A percentile compares a stretch with the other conserved stretches of the same genome.
These are phyloP conservation scores for Paramuricea clavata DNA, from an alignment of 92 coral and sea anemone species.

Conservation along the genomic window DNA sequence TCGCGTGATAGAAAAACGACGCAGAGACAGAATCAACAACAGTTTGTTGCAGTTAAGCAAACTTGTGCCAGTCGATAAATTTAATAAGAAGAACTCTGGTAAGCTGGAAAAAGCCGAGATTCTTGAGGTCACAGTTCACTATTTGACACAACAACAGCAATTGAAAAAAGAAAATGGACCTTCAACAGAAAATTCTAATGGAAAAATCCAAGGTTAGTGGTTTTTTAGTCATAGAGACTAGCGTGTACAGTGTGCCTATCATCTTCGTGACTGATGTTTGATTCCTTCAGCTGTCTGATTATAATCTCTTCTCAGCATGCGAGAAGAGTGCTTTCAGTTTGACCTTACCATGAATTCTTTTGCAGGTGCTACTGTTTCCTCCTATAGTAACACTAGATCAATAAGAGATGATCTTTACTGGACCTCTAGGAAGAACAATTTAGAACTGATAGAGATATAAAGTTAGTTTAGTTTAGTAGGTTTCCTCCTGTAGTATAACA, in stretches of 20 bases:
- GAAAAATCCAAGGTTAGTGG: neutral
- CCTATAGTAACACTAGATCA: too few species aligned
- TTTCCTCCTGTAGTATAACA: neutral
- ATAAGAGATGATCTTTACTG: too few species aligned
- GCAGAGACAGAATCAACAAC: slow-evolving; percentile 90
- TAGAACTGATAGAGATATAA: too few species aligned
- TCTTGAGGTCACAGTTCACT: slow-evolving; percentile 81
- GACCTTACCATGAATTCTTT: too few species aligned
- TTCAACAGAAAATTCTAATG: neutral
- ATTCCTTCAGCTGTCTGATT: too few species aligned
- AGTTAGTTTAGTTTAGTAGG: neutral
- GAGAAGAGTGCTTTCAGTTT: too few species aligned
- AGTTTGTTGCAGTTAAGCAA: slow-evolving; percentile 87
- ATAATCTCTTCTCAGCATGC: too few species aligned
- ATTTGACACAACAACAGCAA: slow-evolving; percentile 70
- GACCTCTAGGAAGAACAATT: too few species aligned
- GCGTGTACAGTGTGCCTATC: neutral
- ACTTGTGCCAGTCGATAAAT: slow-evolving; percentile 78
- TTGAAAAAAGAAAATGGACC: slow-evolving; percentile 12
- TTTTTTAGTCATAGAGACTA: too few species aligned
- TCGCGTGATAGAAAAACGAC: slow-evolving; percentile 93
- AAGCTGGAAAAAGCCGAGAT: slow-evolving; percentile 93
- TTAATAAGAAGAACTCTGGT: slow-evolving; percentile 88
- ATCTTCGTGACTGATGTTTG: too few species aligned
- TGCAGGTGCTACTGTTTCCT: too few species aligned